Percentiles rank a stretch among this genome's conserved stretches.
Conservation (phyloP, 1,140 invertebrate species). For the Thrips palmi region DNA sequence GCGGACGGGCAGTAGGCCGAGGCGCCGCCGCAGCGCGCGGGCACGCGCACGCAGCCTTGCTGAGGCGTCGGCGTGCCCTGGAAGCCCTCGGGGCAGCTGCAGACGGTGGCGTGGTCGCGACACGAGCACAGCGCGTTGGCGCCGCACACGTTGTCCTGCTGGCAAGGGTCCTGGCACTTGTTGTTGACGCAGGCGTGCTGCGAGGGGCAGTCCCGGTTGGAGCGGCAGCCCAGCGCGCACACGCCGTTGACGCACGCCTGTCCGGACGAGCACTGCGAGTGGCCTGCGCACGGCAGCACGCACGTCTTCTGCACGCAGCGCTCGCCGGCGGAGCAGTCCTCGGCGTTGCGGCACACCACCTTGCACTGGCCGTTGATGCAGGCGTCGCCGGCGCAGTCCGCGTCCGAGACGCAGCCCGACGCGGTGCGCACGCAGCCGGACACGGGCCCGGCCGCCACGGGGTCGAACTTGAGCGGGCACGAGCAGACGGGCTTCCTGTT, state of each 20-base stretch:
- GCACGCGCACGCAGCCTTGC: conserved; percentile 67
- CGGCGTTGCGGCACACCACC: conserved; percentile 53
- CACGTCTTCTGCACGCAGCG: conserved; percentile 61
- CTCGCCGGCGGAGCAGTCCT: conserved; percentile 64
- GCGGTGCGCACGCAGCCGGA: conserved; percentile 52
- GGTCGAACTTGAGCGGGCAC: conserved; percentile 52
- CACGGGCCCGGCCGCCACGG: conserved; percentile 33
- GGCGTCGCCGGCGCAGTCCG: conserved; percentile 54
- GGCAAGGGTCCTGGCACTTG: conserved; percentile 68
- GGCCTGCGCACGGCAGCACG: conserved; percentile 51
- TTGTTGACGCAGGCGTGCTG: conserved; percentile 64
- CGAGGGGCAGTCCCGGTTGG: conserved; percentile 54
- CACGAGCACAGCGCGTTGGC: conserved; percentile 65
- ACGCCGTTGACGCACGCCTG: conserved; percentile 63
- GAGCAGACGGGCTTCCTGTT: conserved; percentile 54
- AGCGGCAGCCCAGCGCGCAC: conserved; percentile 64
- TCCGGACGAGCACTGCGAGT: conserved; percentile 56
- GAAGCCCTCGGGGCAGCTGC: conserved; percentile 64
- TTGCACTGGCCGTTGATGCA: conserved; percentile 70
- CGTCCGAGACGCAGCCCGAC: conserved; percentile 43
- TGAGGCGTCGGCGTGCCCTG: conserved; percentile 72
- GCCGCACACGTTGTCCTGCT: conserved; percentile 54
- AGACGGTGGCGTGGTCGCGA: conserved; percentile 45
- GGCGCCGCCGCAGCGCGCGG: conserved; percentile 37
- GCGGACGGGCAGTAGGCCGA: conserved; percentile 44